Evolutionary conservation across 2,888 invertebrate genomes (phyloP), one percentile per base, ranked within the genome.

Genomic region (Cheilosia scutellata): DNA sequence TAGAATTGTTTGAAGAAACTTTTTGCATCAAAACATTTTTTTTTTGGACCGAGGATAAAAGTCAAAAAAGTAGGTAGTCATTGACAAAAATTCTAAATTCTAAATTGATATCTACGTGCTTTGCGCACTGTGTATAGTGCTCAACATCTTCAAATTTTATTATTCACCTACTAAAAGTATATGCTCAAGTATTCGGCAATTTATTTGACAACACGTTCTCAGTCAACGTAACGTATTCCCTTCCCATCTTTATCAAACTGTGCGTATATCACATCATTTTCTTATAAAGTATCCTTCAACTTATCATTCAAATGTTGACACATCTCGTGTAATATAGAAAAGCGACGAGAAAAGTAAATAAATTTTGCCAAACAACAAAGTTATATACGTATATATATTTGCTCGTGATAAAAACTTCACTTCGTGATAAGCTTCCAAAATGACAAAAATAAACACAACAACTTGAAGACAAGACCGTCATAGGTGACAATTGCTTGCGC

Each of bases 401-500:
- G 63, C 63, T 20, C 51, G 70, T 44, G 63, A 78, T 58, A 63
- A 60, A 82, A 80, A 86, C 53, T 70, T 80, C 58, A 66, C 65
- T 68, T 82, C 86, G 76, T 77, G 86, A 76, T 76, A 86, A 76
- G 76, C 42, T 75, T 82, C 33, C 29, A 71, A 76, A 76, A 71
- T 53, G 29, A 60, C 65, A 29, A 76, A 44, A 44, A 47, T 6
- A 58, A 44, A 71, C 44, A 66, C 55, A 60, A 51, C 75, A 78
- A 58, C 37, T 47, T 29, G 31, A 72, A 68, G 55, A 42, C 58
- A 65, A 66, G 60, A 68, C 57, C 75, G 80, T 80, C 75, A 84
- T 80, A 84, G 84, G 84, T 84, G 84, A 80, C 80, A 84, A 79
- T 86, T 82, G 80, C 68, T 51, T 40, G 33, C 51, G 40, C 63